Conservation (phyloP, 2,113 vertebrate species). For the Anarhynchus alexandrinus region DNA sequence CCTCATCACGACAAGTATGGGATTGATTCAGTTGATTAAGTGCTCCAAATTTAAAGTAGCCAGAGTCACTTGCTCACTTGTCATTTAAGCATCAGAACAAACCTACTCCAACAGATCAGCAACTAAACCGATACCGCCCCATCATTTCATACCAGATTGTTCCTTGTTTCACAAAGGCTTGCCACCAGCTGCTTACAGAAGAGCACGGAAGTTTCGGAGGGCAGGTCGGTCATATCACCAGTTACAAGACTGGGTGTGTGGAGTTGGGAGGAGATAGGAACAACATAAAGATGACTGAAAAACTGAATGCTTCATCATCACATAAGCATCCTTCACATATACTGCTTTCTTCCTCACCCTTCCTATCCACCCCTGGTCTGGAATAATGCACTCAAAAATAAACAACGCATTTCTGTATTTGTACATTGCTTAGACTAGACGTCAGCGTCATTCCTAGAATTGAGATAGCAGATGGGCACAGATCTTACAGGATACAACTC, state of each 20-base stretch:
- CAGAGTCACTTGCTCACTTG: not conserved
- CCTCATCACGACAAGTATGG: not conserved
- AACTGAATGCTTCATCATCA: not conserved
- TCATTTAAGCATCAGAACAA: not conserved
- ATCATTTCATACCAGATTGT: accelerated
- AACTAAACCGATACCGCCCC: not conserved
- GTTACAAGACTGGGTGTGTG: not conserved
- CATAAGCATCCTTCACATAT: not conserved
- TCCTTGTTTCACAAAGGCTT: not conserved
- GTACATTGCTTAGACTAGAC: not conserved
- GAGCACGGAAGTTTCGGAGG: not conserved
- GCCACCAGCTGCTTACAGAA: not conserved
- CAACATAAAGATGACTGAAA: not conserved
- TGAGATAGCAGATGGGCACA: not conserved
- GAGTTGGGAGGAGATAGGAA: not conserved
- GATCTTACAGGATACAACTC: not conserved
- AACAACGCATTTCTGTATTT: not conserved
- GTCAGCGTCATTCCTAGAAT: not conserved
- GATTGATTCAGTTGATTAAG: not conserved
- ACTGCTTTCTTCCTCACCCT: not conserved
- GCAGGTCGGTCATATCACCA: not conserved
- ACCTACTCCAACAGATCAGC: not conserved
- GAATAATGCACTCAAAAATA: not conserved
- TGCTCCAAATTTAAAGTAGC: not conserved
- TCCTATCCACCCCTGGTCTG: not conserved